Conservation (phyloP, 2,113 vertebrate genomes). For the Dicentrarchus labrax region DNA sequence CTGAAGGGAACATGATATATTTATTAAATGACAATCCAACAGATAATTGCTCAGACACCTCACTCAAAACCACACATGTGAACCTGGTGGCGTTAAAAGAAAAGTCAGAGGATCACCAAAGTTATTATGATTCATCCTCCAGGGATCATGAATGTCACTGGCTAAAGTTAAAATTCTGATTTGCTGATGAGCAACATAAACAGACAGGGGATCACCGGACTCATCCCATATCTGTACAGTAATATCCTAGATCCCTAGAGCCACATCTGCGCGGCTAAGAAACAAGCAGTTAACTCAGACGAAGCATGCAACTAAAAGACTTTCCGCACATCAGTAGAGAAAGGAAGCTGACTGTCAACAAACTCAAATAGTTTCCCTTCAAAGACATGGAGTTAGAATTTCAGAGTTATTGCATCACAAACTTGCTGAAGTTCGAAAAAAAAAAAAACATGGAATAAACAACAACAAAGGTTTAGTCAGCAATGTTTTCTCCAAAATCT, state of each 20-base stretch:
- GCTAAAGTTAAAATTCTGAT: too few relatives aligned
- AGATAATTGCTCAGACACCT: too few relatives aligned
- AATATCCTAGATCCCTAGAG: background rate
- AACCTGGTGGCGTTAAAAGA: too few relatives aligned
- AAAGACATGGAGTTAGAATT: slow-evolving; percentile 16
- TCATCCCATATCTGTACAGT: too few relatives aligned
- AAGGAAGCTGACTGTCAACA: background rate
- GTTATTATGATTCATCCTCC: too few relatives aligned
- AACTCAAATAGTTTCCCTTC: background rate
- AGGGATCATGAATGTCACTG: too few relatives aligned
- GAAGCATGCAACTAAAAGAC: background rate
- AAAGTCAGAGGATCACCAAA: too few relatives aligned
- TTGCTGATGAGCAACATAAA: too few relatives aligned
- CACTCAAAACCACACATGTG: too few relatives aligned
- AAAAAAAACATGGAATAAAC: slow-evolving; percentile 1
- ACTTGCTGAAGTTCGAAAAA: background rate
- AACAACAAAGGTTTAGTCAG: slow-evolving; percentile 34
- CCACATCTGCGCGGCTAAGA: background rate
- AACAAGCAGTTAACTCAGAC: background rate
- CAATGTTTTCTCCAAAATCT: background rate
- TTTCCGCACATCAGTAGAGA: background rate
- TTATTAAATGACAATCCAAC: too few relatives aligned
- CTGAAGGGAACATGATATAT: too few relatives aligned
- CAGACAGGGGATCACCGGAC: too few relatives aligned
- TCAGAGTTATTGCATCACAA: slow-evolving; percentile 53